phyloP scores from a whole-genome alignment of 1,140 invertebrate species.

The Drosophila asahinai region DNA sequence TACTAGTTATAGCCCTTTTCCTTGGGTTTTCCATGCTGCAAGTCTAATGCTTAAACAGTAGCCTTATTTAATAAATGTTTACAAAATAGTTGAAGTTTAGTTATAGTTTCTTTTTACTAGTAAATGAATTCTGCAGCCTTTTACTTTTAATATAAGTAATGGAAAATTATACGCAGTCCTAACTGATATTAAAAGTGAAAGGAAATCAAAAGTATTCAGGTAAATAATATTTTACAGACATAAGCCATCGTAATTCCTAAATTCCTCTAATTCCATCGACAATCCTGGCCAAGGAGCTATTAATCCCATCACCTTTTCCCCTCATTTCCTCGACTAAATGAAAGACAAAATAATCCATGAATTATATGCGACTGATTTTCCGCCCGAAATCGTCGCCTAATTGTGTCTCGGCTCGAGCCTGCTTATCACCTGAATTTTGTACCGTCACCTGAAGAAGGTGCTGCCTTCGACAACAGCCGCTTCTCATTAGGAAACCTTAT shows the following conservation, averaged over 20 bases:
- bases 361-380: conserved; percentile 51
- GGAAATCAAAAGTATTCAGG: no score
- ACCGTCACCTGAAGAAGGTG: conserved; percentile 32
- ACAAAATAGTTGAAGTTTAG: no score
- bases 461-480: neutral
- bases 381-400: conserved; percentile 54
- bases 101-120: no score
- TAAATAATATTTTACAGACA: neutral
- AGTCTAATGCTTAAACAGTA: no score
- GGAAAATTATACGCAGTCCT: no score
- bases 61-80: no score
- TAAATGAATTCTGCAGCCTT: no score
- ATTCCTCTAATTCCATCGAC: neutral
- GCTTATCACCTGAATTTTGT: conserved; percentile 64
- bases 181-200: no score
- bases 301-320: conserved; percentile 16
- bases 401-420: conserved; percentile 36
- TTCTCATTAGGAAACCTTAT: conserved; percentile 70
- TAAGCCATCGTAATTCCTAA: neutral
- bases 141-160: no score
- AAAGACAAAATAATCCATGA: conserved; percentile 42
- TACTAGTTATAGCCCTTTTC: no score
- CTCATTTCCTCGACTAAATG: conserved; percentile 6
- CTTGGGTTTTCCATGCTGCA: no score
- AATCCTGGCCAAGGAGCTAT: conserved; percentile 3